Percentiles rank a stretch among this genome's conserved stretches.
These are phyloP conservation scores for Campylomormyrus numenius DNA, from an alignment of 2,113 vertebrate species.

Conservation along the genomic window DNA sequence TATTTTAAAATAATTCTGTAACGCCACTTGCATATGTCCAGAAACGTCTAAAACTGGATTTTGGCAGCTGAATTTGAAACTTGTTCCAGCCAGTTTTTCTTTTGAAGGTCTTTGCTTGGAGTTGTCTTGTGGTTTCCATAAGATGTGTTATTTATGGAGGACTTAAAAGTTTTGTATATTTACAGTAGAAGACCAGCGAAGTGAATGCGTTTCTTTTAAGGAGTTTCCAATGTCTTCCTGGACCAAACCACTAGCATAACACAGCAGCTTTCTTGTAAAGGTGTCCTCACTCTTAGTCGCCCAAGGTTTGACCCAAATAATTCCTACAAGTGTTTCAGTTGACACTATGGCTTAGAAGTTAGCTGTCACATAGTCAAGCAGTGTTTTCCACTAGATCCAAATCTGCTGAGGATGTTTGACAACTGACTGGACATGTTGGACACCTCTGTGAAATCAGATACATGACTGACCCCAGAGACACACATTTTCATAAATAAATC, in stretches of 20 bases:
- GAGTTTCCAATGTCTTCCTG: constrained; percentile 61
- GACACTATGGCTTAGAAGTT: background rate
- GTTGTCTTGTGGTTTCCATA: background rate
- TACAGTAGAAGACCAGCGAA: constrained; percentile 40
- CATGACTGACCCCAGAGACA: constrained; percentile 13
- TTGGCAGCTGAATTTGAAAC: background rate
- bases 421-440: background rate
- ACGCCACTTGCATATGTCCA: background rate
- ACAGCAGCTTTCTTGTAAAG: background rate
- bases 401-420: background rate
- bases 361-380: background rate
- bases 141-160: constrained; percentile 14
- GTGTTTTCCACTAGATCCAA: background rate
- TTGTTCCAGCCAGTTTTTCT: background rate
- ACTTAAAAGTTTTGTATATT: constrained; percentile 37
- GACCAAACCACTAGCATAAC: constrained; percentile 40
- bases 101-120: background rate
- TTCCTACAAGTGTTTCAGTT: background rate
- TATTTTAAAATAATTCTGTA: background rate
- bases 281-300: background rate
- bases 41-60: background rate
- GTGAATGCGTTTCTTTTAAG: constrained; percentile 55
- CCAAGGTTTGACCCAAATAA: background rate
- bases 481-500: constrained; percentile 97
- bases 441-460: background rate